Evolutionary conservation across 2,888 invertebrate genomes (phyloP).

Genomic region (Drosophila borborema): DNA sequence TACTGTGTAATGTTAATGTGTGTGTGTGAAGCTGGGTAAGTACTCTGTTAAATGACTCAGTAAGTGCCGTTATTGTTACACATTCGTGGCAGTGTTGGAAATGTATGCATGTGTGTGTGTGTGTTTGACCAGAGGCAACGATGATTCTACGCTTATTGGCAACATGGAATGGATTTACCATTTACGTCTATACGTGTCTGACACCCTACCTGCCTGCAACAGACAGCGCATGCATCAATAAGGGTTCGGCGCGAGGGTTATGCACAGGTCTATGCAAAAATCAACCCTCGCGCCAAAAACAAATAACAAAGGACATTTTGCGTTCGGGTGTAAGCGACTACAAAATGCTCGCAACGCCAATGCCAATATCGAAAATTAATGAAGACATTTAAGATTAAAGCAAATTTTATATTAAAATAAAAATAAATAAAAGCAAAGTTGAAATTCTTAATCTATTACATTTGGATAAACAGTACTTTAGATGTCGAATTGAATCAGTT

Average conservation of each 20-base stretch:
- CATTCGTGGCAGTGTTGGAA: neutral
- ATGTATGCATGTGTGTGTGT: neutral
- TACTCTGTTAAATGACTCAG: neutral
- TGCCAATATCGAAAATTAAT: neutral
- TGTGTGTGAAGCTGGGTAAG: neutral
- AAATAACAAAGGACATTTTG: neutral
- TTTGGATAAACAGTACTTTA: too few relatives aligned
- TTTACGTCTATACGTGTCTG: slow-evolving; percentile 18
- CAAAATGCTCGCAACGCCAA: neutral
- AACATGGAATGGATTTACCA: slow-evolving; percentile 23
- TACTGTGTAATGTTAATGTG: slow-evolving; percentile 10
- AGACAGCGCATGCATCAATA: slow-evolving; percentile 22
- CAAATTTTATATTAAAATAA: too few relatives aligned
- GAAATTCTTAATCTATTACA: too few relatives aligned
- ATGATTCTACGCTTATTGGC: slow-evolving; percentile 33
- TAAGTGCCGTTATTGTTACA: neutral
- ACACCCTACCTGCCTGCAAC: slow-evolving; percentile 57
- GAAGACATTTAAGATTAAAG: too few relatives aligned
- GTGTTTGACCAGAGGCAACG: neutral
- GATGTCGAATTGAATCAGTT: too few relatives aligned
- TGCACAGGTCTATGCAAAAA: slow-evolving; percentile 64
- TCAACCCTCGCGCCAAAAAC: slow-evolving; percentile 75
- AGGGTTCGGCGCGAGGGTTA: slow-evolving; percentile 63
- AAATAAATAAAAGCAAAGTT: too few relatives aligned
- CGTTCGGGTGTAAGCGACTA: neutral